Percentiles rank a stretch among this genome's conserved stretches.
phyloP scores from a whole-genome alignment of 1,140 invertebrate species.

The Doryteuthis pealeii region DNA sequence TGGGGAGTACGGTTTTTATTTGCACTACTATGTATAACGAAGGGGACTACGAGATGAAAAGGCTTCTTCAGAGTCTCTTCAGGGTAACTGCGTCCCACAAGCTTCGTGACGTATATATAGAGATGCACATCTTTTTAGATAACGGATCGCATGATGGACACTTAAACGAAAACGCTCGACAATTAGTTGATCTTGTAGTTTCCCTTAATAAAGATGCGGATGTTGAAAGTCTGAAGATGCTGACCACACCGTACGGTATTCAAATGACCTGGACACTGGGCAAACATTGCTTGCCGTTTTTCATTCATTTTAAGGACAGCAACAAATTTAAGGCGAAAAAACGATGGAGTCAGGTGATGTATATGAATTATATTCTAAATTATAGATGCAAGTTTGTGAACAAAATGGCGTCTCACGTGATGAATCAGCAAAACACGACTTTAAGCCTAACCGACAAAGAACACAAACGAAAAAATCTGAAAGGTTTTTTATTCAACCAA shows the following conservation, averaged over 20 bases:
- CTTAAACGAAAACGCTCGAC: conserved; percentile 37
- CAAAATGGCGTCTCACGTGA: too few relatives aligned
- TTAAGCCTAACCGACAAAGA: background rate
- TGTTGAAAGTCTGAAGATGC: conserved; percentile 18
- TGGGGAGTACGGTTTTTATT: conserved; percentile 33
- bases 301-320: conserved; percentile 36
- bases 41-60: conserved; percentile 37
- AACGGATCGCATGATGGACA: conserved; percentile 31
- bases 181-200: conserved; percentile 32
- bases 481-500: conserved; percentile 2
- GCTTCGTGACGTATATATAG: conserved; percentile 27
- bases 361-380: conserved; percentile 34
- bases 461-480: background rate
- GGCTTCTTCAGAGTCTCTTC: conserved; percentile 37
- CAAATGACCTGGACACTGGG: conserved; percentile 36
- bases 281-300: conserved; percentile 32
- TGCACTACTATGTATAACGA: conserved; percentile 50
- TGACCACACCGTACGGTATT: conserved; percentile 41
- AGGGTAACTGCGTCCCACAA: conserved; percentile 27
- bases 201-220: conserved; percentile 22
- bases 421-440: background rate
- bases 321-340: conserved; percentile 34
- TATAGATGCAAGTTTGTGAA: conserved; percentile 18
- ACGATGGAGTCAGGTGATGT: conserved; percentile 41
- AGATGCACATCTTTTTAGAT: conserved; percentile 51